These are phyloP conservation scores for Diaprepes abbreviatus DNA, from an alignment of 2,888 invertebrate genomes.

Conservation along the genomic window DNA sequence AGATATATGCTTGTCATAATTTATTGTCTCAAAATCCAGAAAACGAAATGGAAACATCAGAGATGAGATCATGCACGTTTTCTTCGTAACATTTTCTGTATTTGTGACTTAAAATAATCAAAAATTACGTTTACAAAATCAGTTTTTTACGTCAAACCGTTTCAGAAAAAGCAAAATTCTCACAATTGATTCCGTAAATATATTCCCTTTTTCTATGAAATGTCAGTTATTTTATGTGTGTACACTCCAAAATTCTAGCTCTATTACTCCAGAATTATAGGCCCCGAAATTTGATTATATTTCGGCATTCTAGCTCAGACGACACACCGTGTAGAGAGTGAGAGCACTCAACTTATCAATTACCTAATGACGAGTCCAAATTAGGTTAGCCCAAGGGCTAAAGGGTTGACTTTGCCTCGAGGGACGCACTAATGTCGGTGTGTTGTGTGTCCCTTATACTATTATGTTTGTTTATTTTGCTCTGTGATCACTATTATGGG, in stretches of 20 bases:
- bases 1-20: too few relatives aligned
- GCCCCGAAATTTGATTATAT: slow-evolving; percentile 33
- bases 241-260: background rate
- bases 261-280: slow-evolving; percentile 4
- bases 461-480: slow-evolving; percentile 19
- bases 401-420: slow-evolving; percentile 37
- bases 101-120: too few relatives aligned
- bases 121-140: too few relatives aligned
- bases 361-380: slow-evolving; percentile 65
- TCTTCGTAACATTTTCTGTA: too few relatives aligned
- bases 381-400: slow-evolving; percentile 56
- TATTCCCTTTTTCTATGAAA: too few relatives aligned
- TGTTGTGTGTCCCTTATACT: slow-evolving; percentile 17
- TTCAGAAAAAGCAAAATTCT: too few relatives aligned
- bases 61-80: too few relatives aligned
- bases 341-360: slow-evolving; percentile 65
- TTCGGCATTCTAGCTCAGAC: background rate
- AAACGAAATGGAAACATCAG: too few relatives aligned
- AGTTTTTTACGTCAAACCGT: too few relatives aligned
- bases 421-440: slow-evolving; percentile 14
- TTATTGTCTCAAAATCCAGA: too few relatives aligned
- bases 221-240: too few relatives aligned
- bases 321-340: slow-evolving; percentile 22
- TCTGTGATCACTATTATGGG: background rate
- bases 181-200: too few relatives aligned